Conservation (phyloP, 1,140 invertebrate genomes). For the Caenorhabditis tropicalis region DNA sequence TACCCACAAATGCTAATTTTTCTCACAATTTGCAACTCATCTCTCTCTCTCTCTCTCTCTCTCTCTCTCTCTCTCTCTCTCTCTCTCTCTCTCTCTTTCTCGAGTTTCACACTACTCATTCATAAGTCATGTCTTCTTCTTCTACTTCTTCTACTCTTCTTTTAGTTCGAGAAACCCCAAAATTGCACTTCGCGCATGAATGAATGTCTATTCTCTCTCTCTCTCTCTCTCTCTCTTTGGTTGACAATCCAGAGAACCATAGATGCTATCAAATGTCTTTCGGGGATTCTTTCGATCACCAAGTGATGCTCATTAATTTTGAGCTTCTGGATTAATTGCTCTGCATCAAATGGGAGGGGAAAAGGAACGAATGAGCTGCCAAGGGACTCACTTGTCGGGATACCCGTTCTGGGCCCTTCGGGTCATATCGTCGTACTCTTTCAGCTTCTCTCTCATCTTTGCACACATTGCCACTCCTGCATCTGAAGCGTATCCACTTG, state of each 20-base stretch:
- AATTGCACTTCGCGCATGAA: constrained; percentile 40
- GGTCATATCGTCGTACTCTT: constrained; percentile 37
- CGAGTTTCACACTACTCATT: constrained; percentile 18
- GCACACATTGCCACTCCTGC: constrained; percentile 23
- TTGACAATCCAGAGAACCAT: neutral
- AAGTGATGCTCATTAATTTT: constrained; percentile 45
- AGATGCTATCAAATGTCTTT: constrained; percentile 43
- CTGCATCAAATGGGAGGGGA: neutral
- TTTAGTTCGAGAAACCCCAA: neutral
- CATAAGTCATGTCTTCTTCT: constrained; percentile 24
- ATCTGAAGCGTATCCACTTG: constrained; percentile 16
- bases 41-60: neutral
- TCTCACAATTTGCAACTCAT: constrained; percentile 30
- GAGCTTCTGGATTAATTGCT: constrained; percentile 43
- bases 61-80: neutral
- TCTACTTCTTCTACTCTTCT: neutral
- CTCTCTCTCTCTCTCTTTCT: no score
- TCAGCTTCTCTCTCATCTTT: constrained; percentile 28
- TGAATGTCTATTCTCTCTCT: no score
- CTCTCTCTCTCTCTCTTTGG: no score
- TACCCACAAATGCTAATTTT: neutral
- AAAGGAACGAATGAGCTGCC: neutral
- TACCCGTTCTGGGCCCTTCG: constrained; percentile 28
- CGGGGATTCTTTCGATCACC: constrained; percentile 38
- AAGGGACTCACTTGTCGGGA: constrained; percentile 39